These are phyloP conservation scores for Lamellibrachia satsuma DNA, from an alignment of 2,888 invertebrate genomes.

Conservation along the genomic window DNA sequence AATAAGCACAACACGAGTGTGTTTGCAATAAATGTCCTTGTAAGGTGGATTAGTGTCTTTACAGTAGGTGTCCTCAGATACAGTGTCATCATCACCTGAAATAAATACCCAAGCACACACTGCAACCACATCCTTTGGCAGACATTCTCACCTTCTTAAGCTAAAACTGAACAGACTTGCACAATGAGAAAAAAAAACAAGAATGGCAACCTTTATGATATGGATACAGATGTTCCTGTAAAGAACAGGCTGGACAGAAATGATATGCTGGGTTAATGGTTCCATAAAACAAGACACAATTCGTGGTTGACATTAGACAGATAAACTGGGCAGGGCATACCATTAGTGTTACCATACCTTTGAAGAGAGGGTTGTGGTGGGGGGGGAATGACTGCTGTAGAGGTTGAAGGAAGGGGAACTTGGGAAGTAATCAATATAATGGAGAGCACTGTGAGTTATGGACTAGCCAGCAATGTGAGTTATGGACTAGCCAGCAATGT, in stretches of 20 bases:
- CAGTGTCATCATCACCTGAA: neutral
- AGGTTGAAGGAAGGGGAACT: neutral
- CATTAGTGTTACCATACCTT: neutral
- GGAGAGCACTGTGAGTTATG: neutral
- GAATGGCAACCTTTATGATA: neutral
- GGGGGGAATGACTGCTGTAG: neutral
- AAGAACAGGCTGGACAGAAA: neutral
- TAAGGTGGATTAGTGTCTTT: neutral
- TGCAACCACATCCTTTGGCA: neutral
- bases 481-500: neutral
- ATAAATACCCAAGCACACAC: conserved; percentile 10
- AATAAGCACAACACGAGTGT: neutral
- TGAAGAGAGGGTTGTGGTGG: neutral
- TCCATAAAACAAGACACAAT: neutral
- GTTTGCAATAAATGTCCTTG: neutral
- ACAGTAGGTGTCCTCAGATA: neutral
- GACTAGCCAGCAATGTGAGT: too few relatives aligned
- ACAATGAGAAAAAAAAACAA: neutral
- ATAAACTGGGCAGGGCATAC: neutral
- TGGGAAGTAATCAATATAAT: neutral
- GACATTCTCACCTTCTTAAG: neutral
- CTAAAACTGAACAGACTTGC: neutral
- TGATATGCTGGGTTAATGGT: neutral
- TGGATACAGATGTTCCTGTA: neutral
- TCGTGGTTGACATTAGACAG: neutral